Percentiles rank a stretch among this genome's conserved stretches.
Conservation (phyloP, 2,888 invertebrate genomes). For the Ochropleura plecta region DNA sequence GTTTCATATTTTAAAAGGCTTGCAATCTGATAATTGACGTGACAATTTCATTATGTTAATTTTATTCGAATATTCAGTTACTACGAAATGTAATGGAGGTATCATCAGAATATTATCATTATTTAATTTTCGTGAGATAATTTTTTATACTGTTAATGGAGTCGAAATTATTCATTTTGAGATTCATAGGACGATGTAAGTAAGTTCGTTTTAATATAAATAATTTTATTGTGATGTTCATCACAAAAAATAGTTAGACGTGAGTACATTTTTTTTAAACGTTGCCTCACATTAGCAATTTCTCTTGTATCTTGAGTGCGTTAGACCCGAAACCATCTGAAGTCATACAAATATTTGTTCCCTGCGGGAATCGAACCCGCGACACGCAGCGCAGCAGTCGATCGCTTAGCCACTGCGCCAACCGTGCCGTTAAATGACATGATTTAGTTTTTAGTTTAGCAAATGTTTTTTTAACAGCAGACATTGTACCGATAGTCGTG, state of each 20-base stretch:
- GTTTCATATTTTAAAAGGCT: slow-evolving; percentile 5
- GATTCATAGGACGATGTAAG: neutral
- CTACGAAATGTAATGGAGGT: slow-evolving; percentile 14
- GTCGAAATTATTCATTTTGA: neutral
- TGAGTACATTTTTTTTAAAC: no score
- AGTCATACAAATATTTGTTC: no score
- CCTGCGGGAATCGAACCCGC: no score
- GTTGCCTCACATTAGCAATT: no score
- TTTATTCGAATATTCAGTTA: slow-evolving; percentile 7
- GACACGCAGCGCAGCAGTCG: no score
- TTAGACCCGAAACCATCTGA: no score
- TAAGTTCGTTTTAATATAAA: neutral
- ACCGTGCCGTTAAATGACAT: no score
- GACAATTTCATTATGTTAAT: slow-evolving; percentile 35
- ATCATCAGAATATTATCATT: slow-evolving; percentile 16
- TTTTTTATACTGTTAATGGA: slow-evolving; percentile 10
- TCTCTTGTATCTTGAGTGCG: no score
- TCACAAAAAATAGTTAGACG: neutral
- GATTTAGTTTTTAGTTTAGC: no score
- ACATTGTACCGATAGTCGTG: no score
- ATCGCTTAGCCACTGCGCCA: no score
- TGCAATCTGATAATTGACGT: slow-evolving; percentile 37
- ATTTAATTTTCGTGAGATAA: slow-evolving; percentile 8
- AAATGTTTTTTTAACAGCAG: no score
- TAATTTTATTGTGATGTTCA: neutral